Evolutionary conservation across 1,140 invertebrate genomes (phyloP), one percentile per base, ranked within the genome.

Genomic region (Drusus annulatus): DNA sequence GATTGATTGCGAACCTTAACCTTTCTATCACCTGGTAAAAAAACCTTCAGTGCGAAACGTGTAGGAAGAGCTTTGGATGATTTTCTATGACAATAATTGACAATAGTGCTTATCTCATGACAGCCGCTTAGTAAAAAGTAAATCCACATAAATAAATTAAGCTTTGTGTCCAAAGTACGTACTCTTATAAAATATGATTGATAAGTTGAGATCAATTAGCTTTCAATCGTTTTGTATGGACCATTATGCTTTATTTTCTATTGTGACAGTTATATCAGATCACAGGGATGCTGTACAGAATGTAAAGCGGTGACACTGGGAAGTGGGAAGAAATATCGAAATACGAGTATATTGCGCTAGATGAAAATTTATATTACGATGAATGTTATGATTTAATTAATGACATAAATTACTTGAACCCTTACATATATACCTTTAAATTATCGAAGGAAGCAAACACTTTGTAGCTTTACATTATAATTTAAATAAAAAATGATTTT

Each of bases 161-260:
- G 36, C 36, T 45, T 45, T 45, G 36, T 45, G 13, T 45, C 13
- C 36, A 13, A 45, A 45, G 36, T 45, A 45, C 36, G 36, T 56
- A 56, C 19, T 56, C 54, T 17, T 56, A 1, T 31, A 23, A 45
- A 45, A 21, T 51, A 19, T 69, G 31, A 69, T 51, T 17, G 65
- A 69, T n/a, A 36, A 69, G n/a, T 21, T 69, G 65, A 69, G n/a
- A 69, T 50, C 65, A 50, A 69, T 69, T 69, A 69, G 65, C 65
- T 69, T 65, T 50, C n/a, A 50, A n/a, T 17, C 15, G 21, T 50
- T 62, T 69, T 69, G 62, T 36, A 69, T 69, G 15, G 4, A 45
- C 36, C 65, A 50, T 50, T 69, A 45, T 45, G 36, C n/a, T 21
- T 69, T 69, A 51, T 69, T 69, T 69, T 19, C 21, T 50, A 69